Evolutionary conservation across 1,140 invertebrate genomes (phyloP).

Genomic region (Amyelois transitella): DNA sequence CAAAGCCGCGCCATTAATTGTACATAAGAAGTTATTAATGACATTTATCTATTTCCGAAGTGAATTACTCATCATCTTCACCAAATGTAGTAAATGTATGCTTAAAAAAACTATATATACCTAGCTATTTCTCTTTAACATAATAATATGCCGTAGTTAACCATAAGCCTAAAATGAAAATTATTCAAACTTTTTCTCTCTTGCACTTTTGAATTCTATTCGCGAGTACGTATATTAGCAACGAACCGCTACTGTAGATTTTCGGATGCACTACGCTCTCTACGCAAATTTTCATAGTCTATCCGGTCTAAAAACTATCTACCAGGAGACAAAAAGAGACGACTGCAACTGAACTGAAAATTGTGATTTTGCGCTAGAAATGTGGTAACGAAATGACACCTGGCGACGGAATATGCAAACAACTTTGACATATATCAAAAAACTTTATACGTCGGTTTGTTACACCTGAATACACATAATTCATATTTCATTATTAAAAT

Average conservation of each 20-base stretch:
- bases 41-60: no score
- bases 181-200: not conserved
- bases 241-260: not conserved
- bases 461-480: no score
- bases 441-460: no score
- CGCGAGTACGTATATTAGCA: not conserved
- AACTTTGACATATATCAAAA: not conserved
- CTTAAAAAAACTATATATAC: no score
- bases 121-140: not conserved
- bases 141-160: not conserved
- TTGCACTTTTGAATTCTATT: not conserved
- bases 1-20: no score
- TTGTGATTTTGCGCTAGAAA: not conserved
- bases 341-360: not conserved
- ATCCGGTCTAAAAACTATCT: not conserved
- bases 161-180: not conserved
- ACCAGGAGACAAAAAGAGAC: not conserved
- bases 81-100: no score
- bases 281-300: not conserved
- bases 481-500: no score
- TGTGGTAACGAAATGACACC: not conserved
- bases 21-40: no score
- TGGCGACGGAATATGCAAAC: not conserved
- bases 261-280: not conserved
- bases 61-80: no score